Percentiles rank a stretch among this genome's conserved stretches.
Conservation (phyloP, 2,888 invertebrate species). For the Ametastegia equiseti region DNA sequence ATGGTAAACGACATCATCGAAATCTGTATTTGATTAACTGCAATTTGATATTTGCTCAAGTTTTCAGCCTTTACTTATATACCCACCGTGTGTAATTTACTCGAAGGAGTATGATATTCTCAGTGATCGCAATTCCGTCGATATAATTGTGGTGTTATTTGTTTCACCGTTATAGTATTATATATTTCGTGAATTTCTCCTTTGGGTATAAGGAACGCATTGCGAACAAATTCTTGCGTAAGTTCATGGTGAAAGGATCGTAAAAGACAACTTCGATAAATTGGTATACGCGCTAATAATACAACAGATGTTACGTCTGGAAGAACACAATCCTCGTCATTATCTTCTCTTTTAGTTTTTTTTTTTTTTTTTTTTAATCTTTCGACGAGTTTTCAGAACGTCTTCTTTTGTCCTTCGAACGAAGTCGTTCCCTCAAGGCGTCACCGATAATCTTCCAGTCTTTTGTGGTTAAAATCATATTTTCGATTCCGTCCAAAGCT, state of each 20-base stretch:
- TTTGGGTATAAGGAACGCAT: background rate
- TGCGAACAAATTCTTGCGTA: conserved; percentile 13
- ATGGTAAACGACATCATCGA: background rate
- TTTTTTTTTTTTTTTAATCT: background rate
- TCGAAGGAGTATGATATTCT: background rate
- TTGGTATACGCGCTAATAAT: conserved; percentile 24
- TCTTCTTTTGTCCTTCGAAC: conserved; percentile 23
- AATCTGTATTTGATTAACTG: background rate
- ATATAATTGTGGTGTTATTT: conserved; percentile 1
- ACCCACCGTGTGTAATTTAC: background rate
- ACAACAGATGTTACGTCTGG: conserved; percentile 35
- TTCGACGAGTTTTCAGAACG: conserved; percentile 30
- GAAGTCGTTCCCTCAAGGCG: conserved; percentile 16
- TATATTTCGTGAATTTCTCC: conserved; percentile 1
- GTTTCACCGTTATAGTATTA: background rate
- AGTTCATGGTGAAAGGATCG: conserved; percentile 4
- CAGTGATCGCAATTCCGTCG: background rate
- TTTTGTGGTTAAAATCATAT: conserved; percentile 23
- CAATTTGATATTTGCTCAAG: background rate
- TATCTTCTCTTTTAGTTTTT: background rate
- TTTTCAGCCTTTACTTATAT: background rate
- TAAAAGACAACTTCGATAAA: conserved; percentile 29
- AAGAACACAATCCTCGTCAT: conserved; percentile 23
- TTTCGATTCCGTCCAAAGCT: conserved; percentile 31
- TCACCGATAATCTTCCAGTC: conserved; percentile 8